Percentiles rank a stretch among this genome's conserved stretches.
Conservation (phyloP, 2,888 invertebrate genomes). For the Cheilosia vernalis region DNA sequence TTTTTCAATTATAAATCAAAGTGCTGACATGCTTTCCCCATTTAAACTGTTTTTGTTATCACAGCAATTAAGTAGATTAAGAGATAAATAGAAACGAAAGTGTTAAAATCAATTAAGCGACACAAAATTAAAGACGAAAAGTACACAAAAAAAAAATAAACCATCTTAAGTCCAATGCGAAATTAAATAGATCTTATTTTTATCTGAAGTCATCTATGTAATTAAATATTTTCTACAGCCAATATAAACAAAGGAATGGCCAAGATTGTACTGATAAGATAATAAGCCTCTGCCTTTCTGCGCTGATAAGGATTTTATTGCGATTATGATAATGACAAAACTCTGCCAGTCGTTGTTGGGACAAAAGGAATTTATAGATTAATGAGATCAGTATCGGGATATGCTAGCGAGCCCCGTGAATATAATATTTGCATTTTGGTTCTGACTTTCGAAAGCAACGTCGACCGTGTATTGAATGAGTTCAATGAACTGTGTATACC, state of each 20-base stretch:
- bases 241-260: slow-evolving; percentile 17
- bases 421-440: no score
- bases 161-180: no score
- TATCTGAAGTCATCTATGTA: slow-evolving; percentile 13
- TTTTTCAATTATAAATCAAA: slow-evolving; percentile 1
- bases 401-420: no score
- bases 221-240: slow-evolving; percentile 20
- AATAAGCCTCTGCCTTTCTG: no score
- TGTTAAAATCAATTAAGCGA: neutral
- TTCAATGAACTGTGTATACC: no score
- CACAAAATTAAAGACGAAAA: neutral
- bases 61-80: neutral
- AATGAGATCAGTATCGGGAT: no score
- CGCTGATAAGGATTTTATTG: slow-evolving; percentile 43
- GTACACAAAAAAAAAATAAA: neutral
- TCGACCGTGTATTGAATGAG: no score
- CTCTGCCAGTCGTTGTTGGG: neutral
- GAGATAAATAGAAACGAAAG: neutral
- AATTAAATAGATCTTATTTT: slow-evolving; percentile 4
- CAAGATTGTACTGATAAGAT: slow-evolving; percentile 25
- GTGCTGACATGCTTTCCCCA: slow-evolving; percentile 17
- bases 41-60: slow-evolving; percentile 23
- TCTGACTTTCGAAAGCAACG: no score
- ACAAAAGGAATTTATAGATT: neutral
- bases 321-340: neutral